Percentiles rank a stretch among this genome's conserved stretches.
Evolutionary conservation across 2,888 invertebrate species (phyloP).

Genomic region (Bruchidius siliquastri): DNA sequence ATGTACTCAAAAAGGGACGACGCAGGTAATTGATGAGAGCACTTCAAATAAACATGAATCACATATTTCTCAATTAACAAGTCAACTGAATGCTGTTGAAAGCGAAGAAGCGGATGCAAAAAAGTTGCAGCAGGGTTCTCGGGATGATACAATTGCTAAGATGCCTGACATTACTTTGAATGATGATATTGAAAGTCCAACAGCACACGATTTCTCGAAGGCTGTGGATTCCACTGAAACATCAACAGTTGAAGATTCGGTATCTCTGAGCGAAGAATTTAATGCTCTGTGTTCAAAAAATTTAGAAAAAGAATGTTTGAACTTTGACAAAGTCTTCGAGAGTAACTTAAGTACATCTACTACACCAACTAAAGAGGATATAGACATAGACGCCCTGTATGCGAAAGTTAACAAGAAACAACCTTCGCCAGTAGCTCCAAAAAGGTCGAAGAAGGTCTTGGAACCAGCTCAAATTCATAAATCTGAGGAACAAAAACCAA

Average conservation of each 20-base stretch:
- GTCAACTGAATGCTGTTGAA: not conserved
- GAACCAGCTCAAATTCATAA: not conserved
- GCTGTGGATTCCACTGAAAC: slow-evolving; percentile 21
- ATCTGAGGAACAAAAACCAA: not conserved
- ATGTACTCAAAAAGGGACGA: not conserved
- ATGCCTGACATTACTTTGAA: not conserved
- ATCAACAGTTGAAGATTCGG: slow-evolving; percentile 8
- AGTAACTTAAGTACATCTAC: not conserved
- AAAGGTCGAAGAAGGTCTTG: not conserved
- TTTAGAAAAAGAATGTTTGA: not conserved
- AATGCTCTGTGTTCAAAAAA: not conserved
- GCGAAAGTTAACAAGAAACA: slow-evolving; percentile 27
- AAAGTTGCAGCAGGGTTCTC: not conserved
- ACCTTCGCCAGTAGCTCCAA: not conserved
- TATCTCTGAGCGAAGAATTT: not conserved
- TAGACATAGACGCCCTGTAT: slow-evolving; percentile 28
- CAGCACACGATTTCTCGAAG: slow-evolving; percentile 23
- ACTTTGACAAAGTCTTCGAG: not conserved
- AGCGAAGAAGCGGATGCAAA: slow-evolving; percentile 7
- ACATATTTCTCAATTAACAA: not conserved
- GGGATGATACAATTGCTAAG: not conserved
- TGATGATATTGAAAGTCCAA: not conserved
- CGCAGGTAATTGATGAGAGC: not conserved
- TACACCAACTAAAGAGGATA: not conserved
- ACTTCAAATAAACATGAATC: not conserved